phyloP scores from a whole-genome alignment of 2,888 invertebrate genomes.

The Napeogenes sylphis region DNA sequence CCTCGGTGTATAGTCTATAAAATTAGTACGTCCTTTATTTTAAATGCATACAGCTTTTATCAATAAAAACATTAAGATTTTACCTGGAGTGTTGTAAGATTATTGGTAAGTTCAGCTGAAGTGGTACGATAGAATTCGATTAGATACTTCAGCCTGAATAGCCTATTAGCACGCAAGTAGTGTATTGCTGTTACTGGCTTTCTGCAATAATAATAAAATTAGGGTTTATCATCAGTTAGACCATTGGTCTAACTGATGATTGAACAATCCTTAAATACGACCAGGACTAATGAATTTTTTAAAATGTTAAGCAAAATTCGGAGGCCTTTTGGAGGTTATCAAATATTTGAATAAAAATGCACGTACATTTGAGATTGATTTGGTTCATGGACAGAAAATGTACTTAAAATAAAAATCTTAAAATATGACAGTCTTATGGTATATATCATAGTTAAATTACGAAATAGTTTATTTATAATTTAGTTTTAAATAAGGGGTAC shows the following conservation, averaged over 20 bases:
- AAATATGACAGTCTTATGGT: too few species aligned
- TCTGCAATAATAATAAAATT: conserved; percentile 37
- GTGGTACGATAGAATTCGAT: conserved; percentile 61
- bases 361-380: too few species aligned
- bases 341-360: too few species aligned
- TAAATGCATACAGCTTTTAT: too few species aligned
- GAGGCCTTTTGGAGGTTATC: too few species aligned
- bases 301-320: too few species aligned
- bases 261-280: conserved; percentile 42
- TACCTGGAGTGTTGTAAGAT: conserved; percentile 64
- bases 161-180: conserved; percentile 56
- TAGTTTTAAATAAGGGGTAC: conserved; percentile 39
- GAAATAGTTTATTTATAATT: conserved; percentile 19
- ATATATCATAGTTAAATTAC: neutral
- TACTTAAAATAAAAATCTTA: too few species aligned
- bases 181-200: conserved; percentile 48
- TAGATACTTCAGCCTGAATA: conserved; percentile 61
- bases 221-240: conserved; percentile 16
- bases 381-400: too few species aligned
- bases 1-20: too few species aligned
- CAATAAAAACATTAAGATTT: conserved; percentile 4
- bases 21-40: too few species aligned
- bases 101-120: conserved; percentile 63
- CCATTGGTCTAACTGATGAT: neutral
- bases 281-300: conserved; percentile 11